phyloP scores from a whole-genome alignment of 2,113 vertebrate species.

The Ameiurus melas region DNA sequence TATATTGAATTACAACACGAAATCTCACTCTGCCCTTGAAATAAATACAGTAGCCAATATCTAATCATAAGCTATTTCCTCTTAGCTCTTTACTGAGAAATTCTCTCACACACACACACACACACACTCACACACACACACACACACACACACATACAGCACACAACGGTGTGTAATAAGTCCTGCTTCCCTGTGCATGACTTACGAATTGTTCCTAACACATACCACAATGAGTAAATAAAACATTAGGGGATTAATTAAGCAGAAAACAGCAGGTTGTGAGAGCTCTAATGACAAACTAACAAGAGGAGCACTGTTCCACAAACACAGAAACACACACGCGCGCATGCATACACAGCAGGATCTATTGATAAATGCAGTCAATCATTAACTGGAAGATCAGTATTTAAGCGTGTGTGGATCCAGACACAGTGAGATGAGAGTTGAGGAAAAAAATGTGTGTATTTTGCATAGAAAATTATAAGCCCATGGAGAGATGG shows the following conservation, averaged over 20 bases:
- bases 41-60: not conserved
- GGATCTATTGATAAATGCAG: slow-evolving; percentile 8
- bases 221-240: slow-evolving; percentile 68
- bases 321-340: slow-evolving; percentile 1
- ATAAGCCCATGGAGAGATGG: slow-evolving; percentile 11
- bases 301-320: slow-evolving; percentile 61
- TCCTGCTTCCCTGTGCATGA: slow-evolving; percentile 59
- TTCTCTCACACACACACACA: slow-evolving; percentile 15
- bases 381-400: not conserved
- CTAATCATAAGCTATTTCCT: not conserved
- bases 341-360: slow-evolving; percentile 11
- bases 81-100: not conserved
- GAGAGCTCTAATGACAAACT: slow-evolving; percentile 71
- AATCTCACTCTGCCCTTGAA: not conserved
- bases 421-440: not conserved
- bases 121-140: slow-evolving; percentile 29
- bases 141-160: slow-evolving; percentile 8
- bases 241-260: slow-evolving; percentile 77
- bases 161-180: slow-evolving; percentile 27
- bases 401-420: not conserved
- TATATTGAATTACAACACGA: not conserved
- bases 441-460: not conserved
- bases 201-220: slow-evolving; percentile 56
- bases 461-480: slow-evolving; percentile 13
- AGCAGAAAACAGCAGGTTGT: slow-evolving; percentile 74